Base-by-base conservation (phyloP, 2,888 invertebrate species). In the Helobdella robusta region DNA sequence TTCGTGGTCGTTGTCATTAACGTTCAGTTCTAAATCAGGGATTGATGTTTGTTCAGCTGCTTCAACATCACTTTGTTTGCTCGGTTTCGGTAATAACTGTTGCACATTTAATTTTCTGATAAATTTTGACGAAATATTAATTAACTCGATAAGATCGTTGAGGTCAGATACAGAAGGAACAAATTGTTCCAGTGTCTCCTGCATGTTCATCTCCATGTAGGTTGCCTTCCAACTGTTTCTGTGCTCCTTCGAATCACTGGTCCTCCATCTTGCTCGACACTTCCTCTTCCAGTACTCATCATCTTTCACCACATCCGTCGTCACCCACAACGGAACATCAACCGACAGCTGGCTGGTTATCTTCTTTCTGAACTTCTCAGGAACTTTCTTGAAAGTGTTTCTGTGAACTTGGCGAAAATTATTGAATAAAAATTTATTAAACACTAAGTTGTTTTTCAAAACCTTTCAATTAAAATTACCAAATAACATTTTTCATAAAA, bases 271-370 rank as follows among this genome's bases (percentile, higher is more conserved):
- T 18, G 74, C 74, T 65, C 74, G 73, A 68, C 79, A 80, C 67
- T 77, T 77, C 35, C 79, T 70, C 68, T 78, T 72, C 80, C 80
- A 80, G 71, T 76, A 80, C 2, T 74, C 75, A 65, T 79, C 78
- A 70, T 79, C 77, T 11, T 77, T 74, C 1, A 80, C 75, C n/a
- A 79, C 69, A 44, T 75, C 73, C n/a, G 78, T 78, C n/a, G 78
- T 78, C 23, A 79, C 74, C 68, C 76, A 76, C 15, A 79, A 70
- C 4, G 80, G 79, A 6, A 80, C 6, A 30, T 23, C 30, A 32
- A 30, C 18, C 30, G 56, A 32, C 11, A 56, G 56, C 28, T 30
- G 2, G 35, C 20, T 34, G 18, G 36, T 8, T 28, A 59, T 35
- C 36, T 23, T 59, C 18, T 15, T 35, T 32, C 23, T 36, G 40